Evolutionary conservation across 1,140 invertebrate species (phyloP).

Genomic region (Drosophila ohnishii): DNA sequence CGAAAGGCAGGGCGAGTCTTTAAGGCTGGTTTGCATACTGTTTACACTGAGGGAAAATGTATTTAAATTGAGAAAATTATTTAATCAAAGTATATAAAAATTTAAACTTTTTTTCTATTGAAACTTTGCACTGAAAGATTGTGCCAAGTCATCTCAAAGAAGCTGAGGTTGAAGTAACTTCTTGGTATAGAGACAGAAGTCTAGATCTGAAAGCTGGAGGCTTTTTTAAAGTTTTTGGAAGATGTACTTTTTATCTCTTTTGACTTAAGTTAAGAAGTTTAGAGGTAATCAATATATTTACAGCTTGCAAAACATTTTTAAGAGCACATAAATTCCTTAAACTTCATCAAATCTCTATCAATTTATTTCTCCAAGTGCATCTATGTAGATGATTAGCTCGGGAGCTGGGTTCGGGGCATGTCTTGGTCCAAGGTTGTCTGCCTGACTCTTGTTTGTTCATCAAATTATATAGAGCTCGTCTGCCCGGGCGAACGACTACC

Average conservation of each 20-base stretch:
- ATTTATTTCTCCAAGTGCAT: constrained; percentile 11
- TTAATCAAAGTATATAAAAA: background rate
- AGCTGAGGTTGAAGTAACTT: background rate
- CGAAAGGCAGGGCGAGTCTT: constrained; percentile 40
- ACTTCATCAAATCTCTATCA: rapidly evolving
- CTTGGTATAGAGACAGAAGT: background rate
- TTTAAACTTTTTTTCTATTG: too few relatives aligned
- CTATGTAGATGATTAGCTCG: constrained; percentile 48
- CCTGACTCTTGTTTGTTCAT: constrained; percentile 74
- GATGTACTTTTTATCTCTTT: background rate
- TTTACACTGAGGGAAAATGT: constrained; percentile 3
- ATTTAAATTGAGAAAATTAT: background rate
- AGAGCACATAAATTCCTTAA: background rate
- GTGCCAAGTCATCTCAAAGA: rapidly evolving
- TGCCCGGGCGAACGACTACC: constrained; percentile 21
- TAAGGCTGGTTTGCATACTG: constrained; percentile 45
- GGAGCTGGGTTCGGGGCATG: constrained; percentile 33
- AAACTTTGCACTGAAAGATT: background rate
- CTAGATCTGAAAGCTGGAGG: background rate
- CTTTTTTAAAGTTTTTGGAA: background rate
- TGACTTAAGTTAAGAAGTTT: background rate
- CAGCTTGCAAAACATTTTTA: background rate
- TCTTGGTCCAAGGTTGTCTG: constrained; percentile 56
- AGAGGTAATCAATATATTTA: background rate
- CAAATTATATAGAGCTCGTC: constrained; percentile 75